These are phyloP conservation scores for Oryzias curvinotus DNA, from an alignment of 2,113 vertebrate genomes.

Conservation along the genomic window DNA sequence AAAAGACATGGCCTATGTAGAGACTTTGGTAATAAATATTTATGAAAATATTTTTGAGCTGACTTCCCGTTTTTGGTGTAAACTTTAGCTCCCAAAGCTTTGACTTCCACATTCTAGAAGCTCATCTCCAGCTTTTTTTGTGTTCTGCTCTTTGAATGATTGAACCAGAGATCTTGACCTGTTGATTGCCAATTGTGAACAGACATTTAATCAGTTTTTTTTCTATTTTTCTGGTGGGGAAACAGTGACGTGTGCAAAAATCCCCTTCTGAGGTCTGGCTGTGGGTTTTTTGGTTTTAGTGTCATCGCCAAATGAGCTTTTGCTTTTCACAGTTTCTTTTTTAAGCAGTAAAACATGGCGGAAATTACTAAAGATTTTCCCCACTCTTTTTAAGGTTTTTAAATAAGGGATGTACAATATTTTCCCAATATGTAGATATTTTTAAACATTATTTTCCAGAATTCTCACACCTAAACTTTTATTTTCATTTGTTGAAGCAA, in stretches of 20 bases:
- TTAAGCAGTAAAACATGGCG: not conserved
- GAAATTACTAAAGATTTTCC: too few species aligned
- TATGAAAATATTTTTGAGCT: too few species aligned
- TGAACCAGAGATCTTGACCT: not conserved
- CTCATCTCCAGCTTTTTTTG: not conserved
- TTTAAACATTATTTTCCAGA: too few species aligned
- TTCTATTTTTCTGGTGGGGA: conserved; percentile 20
- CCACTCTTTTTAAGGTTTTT: too few species aligned
- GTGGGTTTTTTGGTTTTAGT: conserved; percentile 42
- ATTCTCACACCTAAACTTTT: too few species aligned
- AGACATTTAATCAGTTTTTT: conserved; percentile 9
- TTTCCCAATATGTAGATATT: too few species aligned
- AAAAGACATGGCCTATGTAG: not conserved
- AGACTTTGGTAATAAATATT: too few species aligned
- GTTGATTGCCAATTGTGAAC: not conserved
- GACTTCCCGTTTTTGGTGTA: too few species aligned
- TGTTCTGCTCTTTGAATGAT: not conserved
- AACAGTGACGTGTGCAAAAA: conserved; percentile 31
- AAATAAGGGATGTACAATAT: too few species aligned
- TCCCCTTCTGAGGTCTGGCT: not conserved
- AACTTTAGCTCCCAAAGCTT: too few species aligned
- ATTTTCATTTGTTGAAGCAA: too few species aligned
- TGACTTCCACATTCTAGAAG: too few species aligned
- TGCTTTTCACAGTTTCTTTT: not conserved
- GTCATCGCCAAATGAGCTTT: conserved; percentile 4